Evolutionary conservation across 2,797 vertebrate species (phyloP).

Genomic region (Epinephelus coioides): DNA sequence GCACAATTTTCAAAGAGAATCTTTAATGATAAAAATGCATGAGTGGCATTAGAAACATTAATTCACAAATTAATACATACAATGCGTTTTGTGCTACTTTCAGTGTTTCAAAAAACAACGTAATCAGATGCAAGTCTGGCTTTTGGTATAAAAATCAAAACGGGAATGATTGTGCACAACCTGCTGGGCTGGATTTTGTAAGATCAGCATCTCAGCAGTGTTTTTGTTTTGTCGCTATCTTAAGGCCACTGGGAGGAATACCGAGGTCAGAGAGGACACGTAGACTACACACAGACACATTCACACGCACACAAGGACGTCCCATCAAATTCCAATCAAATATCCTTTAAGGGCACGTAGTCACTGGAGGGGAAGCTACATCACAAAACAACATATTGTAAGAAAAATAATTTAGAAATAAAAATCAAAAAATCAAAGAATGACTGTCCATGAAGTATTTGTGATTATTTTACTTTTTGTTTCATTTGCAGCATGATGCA

Average conservation of each 20-base stretch:
- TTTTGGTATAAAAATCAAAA: conserved; percentile 12
- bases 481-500: not conserved
- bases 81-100: conserved; percentile 9
- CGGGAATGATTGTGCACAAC: not conserved
- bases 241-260: conserved; percentile 63
- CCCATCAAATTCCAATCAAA: not conserved
- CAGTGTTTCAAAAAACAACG: conserved; percentile 23
- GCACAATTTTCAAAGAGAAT: conserved; percentile 18
- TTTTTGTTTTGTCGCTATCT: conserved; percentile 39
- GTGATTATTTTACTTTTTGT: not conserved
- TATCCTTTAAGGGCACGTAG: conserved; percentile 1
- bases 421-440: not conserved
- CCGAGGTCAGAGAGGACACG: conserved; percentile 34
- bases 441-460: not conserved
- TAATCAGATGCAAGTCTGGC: not conserved
- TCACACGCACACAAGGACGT: not conserved
- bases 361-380: not conserved
- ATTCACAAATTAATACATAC: conserved; percentile 5
- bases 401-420: not conserved
- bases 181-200: conserved; percentile 1
- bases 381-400: conserved; percentile 8
- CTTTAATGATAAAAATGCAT: conserved; percentile 50
- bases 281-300: conserved; percentile 21
- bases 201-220: not conserved
- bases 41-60: conserved; percentile 21